Evolutionary conservation across 1,140 invertebrate species (phyloP).

Genomic region (Triops longicaudatus): DNA sequence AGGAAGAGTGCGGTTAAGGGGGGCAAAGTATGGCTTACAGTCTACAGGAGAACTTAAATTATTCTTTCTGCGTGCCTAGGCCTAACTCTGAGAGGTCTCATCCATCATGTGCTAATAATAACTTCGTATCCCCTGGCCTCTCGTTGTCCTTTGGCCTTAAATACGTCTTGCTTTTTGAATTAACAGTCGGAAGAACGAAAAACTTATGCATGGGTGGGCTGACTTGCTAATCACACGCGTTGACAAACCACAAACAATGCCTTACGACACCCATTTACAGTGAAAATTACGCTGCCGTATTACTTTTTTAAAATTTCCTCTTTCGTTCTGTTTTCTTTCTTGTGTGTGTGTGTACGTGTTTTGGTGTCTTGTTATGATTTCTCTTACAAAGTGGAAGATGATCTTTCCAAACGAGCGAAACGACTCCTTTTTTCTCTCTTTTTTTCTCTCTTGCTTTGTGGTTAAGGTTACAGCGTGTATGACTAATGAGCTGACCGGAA

Average conservation of each 20-base stretch:
- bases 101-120: constrained; percentile 6
- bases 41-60: background rate
- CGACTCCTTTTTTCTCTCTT: no score
- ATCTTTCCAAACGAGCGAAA: no score
- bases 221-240: background rate
- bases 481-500: background rate
- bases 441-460: background rate
- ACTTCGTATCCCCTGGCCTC: background rate
- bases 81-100: background rate
- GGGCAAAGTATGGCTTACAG: background rate
- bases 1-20: background rate
- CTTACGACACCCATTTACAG: background rate
- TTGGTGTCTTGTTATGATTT: no score
- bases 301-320: no score
- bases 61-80: background rate
- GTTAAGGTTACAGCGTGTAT: background rate
- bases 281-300: no score
- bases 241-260: background rate
- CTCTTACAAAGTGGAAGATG: no score
- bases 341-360: no score
- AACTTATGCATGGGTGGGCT: background rate
- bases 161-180: background rate
- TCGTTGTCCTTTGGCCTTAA: background rate
- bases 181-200: background rate
- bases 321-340: no score